Conservation (phyloP, 2,797 vertebrate genomes). For the Fistularia commersonii region DNA sequence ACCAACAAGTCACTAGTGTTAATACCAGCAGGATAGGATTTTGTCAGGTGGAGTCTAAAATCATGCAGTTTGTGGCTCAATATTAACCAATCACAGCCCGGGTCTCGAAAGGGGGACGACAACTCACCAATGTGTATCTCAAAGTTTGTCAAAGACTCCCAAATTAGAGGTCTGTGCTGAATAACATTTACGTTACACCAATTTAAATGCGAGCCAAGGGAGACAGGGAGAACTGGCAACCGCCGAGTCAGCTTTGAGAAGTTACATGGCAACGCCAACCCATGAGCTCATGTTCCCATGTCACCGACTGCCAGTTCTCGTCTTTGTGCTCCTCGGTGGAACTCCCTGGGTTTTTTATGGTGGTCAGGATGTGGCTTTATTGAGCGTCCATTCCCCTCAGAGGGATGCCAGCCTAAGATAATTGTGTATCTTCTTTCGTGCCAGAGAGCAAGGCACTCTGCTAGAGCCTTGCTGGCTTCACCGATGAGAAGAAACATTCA, state of each 20-base stretch:
- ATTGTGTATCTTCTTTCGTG: slow-evolving; percentile 32
- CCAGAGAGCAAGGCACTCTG: slow-evolving; percentile 17
- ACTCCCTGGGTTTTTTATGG: slow-evolving; percentile 55
- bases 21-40: too few relatives aligned
- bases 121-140: too few relatives aligned
- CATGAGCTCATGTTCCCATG: slow-evolving; percentile 59
- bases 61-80: too few relatives aligned
- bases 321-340: slow-evolving; percentile 58
- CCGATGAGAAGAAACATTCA: slow-evolving; percentile 68
- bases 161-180: slow-evolving; percentile 21
- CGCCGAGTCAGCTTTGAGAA: slow-evolving; percentile 8
- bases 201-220: slow-evolving; percentile 28
- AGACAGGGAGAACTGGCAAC: slow-evolving; percentile 37
- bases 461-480: slow-evolving; percentile 54
- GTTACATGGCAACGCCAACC: slow-evolving; percentile 24
- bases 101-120: too few relatives aligned
- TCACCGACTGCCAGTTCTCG: slow-evolving; percentile 47
- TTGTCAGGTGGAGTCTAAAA: too few relatives aligned
- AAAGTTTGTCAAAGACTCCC: background rate
- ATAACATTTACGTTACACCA: slow-evolving; percentile 25
- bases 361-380: slow-evolving; percentile 69
- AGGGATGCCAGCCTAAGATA: slow-evolving; percentile 57
- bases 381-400: slow-evolving; percentile 50
- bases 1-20: too few relatives aligned
- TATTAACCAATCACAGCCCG: too few relatives aligned